Base-by-base conservation (phyloP, 2,888 invertebrate genomes). In the Xylocampa areola region DNA sequence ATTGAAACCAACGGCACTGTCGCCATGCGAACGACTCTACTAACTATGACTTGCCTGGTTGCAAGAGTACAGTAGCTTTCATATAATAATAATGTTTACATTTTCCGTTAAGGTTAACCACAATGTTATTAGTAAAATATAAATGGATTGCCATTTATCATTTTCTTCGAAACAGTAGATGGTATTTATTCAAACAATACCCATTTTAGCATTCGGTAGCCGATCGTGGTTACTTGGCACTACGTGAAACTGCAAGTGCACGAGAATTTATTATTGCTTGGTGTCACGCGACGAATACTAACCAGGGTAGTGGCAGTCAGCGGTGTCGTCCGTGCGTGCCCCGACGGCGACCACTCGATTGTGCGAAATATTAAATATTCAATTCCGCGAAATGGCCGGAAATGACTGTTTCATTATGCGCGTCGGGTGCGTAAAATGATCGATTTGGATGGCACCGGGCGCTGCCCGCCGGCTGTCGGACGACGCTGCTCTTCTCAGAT, bases 211-310 rank as follows among this genome's bases (percentile, higher is more conserved):
- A 93, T 93, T 92, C 91, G 90, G 87, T 82, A 87, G 89, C 82
- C 81, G 87, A 82, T 80, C 79, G 88, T 77, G 83, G 87, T 89
- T 91, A 90, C 89, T 90, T 86, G 90, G 90, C 89, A 91, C 78
- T 87, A 83, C 89, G 87, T 86, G 88, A 93, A 92, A 91, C 86
- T 92, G 92, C 92, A 92, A 93, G 91, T 93, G 92, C 92, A 92
- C 88, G 88, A 87, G 92, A 90, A 92, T 93, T 86, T 91, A 91
- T 92, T 89, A 92, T 90, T 83, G 87, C 80, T 73, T 64, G 59
- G 59, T 76, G 84, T 82, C 87, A 86, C 87, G 88, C 86, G 85
- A 87, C 78, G 93, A 87, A 92, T 94, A 88, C 84, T 88, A 90
- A 93, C 77, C 76, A 83, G 81, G 79, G 79, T 74, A 74, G 79